Percentiles rank a stretch among this genome's conserved stretches.
phyloP scores from a whole-genome alignment of 1,140 invertebrate genomes.

The Acyrthosiphon pisum region DNA sequence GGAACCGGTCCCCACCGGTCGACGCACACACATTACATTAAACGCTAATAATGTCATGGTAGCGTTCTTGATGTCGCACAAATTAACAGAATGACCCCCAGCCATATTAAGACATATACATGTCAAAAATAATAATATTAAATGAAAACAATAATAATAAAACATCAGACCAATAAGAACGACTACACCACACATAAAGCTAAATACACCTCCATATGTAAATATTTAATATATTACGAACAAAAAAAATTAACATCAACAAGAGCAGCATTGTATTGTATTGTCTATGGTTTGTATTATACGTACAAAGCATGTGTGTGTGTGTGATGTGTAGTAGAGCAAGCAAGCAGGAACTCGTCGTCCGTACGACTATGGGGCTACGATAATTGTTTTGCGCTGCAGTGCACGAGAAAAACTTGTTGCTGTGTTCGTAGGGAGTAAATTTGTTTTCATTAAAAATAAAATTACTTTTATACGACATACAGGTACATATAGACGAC shows the following conservation, averaged over 20 bases:
- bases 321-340: background rate
- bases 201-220: background rate
- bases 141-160: background rate
- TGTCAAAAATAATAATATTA: too few species aligned
- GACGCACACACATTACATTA: too few species aligned
- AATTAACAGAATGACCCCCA: too few species aligned
- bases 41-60: too few species aligned
- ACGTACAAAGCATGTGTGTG: background rate
- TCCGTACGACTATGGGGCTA: background rate
- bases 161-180: background rate
- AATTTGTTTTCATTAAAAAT: slow-evolving; percentile 27
- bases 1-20: too few species aligned
- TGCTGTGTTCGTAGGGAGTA: background rate
- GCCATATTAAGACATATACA: too few species aligned
- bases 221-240: background rate
- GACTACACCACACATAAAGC: background rate
- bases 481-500: background rate
- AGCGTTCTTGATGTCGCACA: too few species aligned
- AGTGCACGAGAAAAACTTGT: background rate
- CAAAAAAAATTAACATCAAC: slow-evolving; percentile 5
- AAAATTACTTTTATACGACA: background rate
- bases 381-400: background rate
- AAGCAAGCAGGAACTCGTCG: background rate
- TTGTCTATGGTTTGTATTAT: background rate
- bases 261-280: slow-evolving; percentile 7